Evolutionary conservation across 2,797 vertebrate genomes (phyloP).

Genomic region (Petrocephalus schoutedeni): DNA sequence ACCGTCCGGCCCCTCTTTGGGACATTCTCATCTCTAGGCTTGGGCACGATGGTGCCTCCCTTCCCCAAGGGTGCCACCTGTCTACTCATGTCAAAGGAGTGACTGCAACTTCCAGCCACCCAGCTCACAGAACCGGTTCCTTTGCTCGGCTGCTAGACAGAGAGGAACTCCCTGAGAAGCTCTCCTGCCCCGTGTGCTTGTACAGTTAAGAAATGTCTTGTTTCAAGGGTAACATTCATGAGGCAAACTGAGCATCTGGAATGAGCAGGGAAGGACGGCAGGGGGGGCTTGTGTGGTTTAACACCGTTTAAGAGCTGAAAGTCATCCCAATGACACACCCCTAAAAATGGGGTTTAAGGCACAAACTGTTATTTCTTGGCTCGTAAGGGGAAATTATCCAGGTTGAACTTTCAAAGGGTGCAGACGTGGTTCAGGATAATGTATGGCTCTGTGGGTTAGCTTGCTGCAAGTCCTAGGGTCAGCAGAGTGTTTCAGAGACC

Average conservation of each 20-base stretch:
- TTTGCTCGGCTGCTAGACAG: too few species aligned
- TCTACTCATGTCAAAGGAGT: conserved; percentile 1
- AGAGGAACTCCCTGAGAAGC: conserved; percentile 3
- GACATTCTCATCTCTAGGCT: neutral
- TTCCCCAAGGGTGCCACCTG: neutral
- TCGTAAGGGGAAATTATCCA: neutral
- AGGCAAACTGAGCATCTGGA: too few species aligned
- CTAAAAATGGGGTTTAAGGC: neutral
- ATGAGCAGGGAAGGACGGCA: too few species aligned
- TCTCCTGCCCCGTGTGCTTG: neutral
- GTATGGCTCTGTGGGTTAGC: neutral
- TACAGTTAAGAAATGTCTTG: neutral
- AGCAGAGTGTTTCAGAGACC: neutral
- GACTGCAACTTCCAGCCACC: neutral
- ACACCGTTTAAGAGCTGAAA: neutral
- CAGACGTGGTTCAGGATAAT: neutral
- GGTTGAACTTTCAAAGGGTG: neutral
- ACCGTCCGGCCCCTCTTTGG: neutral
- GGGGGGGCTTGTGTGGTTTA: neutral
- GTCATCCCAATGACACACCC: neutral
- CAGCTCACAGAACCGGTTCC: neutral
- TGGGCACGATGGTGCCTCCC: neutral
- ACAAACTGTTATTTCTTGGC: neutral
- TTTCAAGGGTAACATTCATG: neutral
- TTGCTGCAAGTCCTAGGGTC: neutral